Percentiles rank a stretch among this genome's conserved stretches.
These are phyloP conservation scores for Drosophila nasuta DNA, from an alignment of 1,140 invertebrate genomes.

Conservation along the genomic window DNA sequence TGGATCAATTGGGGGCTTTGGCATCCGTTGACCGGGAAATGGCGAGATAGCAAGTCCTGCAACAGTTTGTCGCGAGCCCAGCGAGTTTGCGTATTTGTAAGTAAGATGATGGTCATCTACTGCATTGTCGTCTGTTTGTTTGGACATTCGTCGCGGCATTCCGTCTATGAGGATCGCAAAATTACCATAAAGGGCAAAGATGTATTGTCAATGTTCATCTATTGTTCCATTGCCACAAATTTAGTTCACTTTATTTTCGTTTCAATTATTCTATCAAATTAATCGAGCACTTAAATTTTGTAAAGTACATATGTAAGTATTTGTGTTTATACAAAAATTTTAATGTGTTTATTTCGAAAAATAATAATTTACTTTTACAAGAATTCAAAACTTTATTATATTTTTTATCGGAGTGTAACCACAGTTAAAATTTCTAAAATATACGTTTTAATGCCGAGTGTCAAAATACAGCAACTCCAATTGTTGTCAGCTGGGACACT, in stretches of 20 bases:
- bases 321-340: too few species aligned
- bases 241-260: slow-evolving; percentile 18
- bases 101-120: slow-evolving; percentile 23
- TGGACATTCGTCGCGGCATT: slow-evolving; percentile 16
- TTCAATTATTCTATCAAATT: neutral
- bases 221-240: slow-evolving; percentile 10
- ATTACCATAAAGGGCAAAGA: neutral
- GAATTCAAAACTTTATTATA: too few species aligned
- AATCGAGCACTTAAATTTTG: neutral
- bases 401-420: too few species aligned
- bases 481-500: too few species aligned
- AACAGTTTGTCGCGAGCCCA: slow-evolving; percentile 44
- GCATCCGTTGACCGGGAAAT: slow-evolving; percentile 50
- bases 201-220: neutral
- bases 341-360: too few species aligned
- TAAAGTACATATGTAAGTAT: neutral
- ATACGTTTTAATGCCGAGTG: too few species aligned
- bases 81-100: slow-evolving; percentile 42
- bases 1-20: slow-evolving; percentile 59
- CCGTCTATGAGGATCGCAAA: slow-evolving; percentile 18
- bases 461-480: too few species aligned
- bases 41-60: slow-evolving; percentile 31
- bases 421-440: too few species aligned
- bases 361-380: too few species aligned
- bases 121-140: slow-evolving; percentile 8